These are phyloP conservation scores for Tachina grossa DNA, from an alignment of 2,888 invertebrate species.

Conservation along the genomic window DNA sequence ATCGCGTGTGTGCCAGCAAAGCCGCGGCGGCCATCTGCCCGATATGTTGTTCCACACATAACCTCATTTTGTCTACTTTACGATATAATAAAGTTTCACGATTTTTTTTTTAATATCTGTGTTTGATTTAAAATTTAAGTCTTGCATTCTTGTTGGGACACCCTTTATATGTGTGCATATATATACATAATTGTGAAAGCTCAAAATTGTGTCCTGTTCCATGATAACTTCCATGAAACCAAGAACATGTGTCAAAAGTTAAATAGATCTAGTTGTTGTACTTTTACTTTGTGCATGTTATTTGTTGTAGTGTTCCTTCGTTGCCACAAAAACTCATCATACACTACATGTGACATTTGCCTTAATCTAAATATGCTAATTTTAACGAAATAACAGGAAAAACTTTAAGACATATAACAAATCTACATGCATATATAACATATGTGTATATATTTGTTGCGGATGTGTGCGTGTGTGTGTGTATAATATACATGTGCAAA, in stretches of 20 bases:
- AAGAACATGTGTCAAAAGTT: conserved; percentile 70
- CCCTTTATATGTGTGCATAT: too few species aligned
- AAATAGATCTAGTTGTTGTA: conserved; percentile 66
- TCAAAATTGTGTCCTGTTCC: conserved; percentile 46
- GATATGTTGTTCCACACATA: too few species aligned
- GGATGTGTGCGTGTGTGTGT: background rate
- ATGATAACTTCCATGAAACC: conserved; percentile 39
- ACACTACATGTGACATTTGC: conserved; percentile 70
- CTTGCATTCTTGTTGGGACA: too few species aligned
- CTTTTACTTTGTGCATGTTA: conserved; percentile 28
- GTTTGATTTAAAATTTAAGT: too few species aligned
- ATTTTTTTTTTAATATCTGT: too few species aligned
- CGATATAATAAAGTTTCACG: too few species aligned
- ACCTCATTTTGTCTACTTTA: too few species aligned
- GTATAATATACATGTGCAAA: conserved; percentile 5
- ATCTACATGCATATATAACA: background rate
- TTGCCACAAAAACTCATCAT: conserved; percentile 69
- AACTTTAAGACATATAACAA: conserved; percentile 57
- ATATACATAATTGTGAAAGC: background rate
- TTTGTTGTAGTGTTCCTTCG: conserved; percentile 54
- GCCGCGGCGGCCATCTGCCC: too few species aligned
- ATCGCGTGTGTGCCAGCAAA: too few species aligned
- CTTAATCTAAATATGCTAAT: conserved; percentile 74
- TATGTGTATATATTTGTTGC: background rate
- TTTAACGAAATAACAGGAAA: conserved; percentile 69